phyloP scores from a whole-genome alignment of 2,888 invertebrate genomes.

The Timema podura region DNA sequence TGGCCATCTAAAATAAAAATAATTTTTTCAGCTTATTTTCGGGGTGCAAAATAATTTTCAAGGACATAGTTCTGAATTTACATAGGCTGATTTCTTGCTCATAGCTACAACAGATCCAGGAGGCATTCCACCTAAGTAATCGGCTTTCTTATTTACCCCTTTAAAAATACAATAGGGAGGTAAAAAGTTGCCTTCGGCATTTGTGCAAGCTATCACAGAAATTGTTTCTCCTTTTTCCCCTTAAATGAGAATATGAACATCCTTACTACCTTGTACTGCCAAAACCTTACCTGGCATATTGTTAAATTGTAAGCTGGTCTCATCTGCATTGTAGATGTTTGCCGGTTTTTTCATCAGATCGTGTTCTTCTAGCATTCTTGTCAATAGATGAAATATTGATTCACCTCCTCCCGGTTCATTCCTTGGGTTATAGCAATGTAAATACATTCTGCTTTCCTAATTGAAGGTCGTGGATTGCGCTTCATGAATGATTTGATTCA shows the following conservation, averaged over 20 bases:
- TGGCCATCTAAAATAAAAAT: constrained; percentile 11
- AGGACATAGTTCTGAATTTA: constrained; percentile 36
- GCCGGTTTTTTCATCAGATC: constrained; percentile 32
- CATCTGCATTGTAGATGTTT: constrained; percentile 35
- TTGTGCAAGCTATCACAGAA: constrained; percentile 35
- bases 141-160: constrained; percentile 36
- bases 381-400: constrained; percentile 14
- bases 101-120: constrained; percentile 22
- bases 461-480: neutral
- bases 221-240: constrained; percentile 39
- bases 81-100: constrained; percentile 37
- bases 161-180: constrained; percentile 33
- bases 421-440: constrained; percentile 1
- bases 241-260: constrained; percentile 34
- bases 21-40: constrained; percentile 36
- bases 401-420: constrained; percentile 7
- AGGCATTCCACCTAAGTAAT: constrained; percentile 34
- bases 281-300: constrained; percentile 25
- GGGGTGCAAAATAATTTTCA: constrained; percentile 37
- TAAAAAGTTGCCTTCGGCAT: constrained; percentile 7
- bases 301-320: constrained; percentile 33
- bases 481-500: constrained; percentile 10
- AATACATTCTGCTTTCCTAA: constrained; percentile 12
- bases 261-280: constrained; percentile 16
- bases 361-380: constrained; percentile 21